These are phyloP conservation scores for Xestia sexstrigata DNA, from an alignment of 2,888 invertebrate species.

Conservation along the genomic window DNA sequence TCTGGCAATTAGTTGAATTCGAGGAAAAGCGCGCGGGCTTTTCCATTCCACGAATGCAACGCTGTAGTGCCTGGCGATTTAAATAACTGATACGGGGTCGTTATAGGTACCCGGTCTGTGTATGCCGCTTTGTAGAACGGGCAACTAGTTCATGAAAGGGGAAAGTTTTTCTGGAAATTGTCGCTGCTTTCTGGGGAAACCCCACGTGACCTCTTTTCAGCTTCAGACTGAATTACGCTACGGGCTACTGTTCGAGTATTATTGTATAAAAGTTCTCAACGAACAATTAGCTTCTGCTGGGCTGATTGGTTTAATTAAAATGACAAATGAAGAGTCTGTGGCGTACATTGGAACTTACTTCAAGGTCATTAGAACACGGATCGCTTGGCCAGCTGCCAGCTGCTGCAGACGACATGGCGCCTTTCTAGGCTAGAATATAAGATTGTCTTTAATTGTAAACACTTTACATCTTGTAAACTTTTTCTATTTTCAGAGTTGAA, in stretches of 20 bases:
- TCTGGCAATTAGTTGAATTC: slow-evolving; percentile 60
- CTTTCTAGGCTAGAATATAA: slow-evolving; percentile 67
- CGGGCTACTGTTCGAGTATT: background rate
- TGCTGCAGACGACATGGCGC: slow-evolving; percentile 79
- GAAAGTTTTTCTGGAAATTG: slow-evolving; percentile 27
- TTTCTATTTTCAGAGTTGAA: slow-evolving; percentile 23
- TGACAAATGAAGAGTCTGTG: slow-evolving; percentile 45
- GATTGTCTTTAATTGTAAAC: slow-evolving; percentile 56
- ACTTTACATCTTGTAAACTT: slow-evolving; percentile 20
- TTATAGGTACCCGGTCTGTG: slow-evolving; percentile 11
- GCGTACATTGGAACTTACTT: slow-evolving; percentile 51
- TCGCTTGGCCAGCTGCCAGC: slow-evolving; percentile 76
- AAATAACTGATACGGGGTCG: slow-evolving; percentile 41
- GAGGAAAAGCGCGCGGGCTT: slow-evolving; percentile 58
- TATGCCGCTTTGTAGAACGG: slow-evolving; percentile 7
- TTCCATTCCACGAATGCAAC: slow-evolving; percentile 59
- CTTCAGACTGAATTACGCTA: background rate
- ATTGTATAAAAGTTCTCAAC: background rate
- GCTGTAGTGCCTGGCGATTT: slow-evolving; percentile 31
- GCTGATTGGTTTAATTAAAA: slow-evolving; percentile 42
- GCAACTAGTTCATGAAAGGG: slow-evolving; percentile 28
- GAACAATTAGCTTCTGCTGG: slow-evolving; percentile 7
- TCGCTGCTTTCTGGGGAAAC: slow-evolving; percentile 18
- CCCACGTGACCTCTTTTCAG: slow-evolving; percentile 8
- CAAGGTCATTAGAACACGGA: slow-evolving; percentile 72